These are phyloP conservation scores for Tonatia bakeri DNA, from an alignment of 2,113 vertebrate genomes.

Conservation along the genomic window DNA sequence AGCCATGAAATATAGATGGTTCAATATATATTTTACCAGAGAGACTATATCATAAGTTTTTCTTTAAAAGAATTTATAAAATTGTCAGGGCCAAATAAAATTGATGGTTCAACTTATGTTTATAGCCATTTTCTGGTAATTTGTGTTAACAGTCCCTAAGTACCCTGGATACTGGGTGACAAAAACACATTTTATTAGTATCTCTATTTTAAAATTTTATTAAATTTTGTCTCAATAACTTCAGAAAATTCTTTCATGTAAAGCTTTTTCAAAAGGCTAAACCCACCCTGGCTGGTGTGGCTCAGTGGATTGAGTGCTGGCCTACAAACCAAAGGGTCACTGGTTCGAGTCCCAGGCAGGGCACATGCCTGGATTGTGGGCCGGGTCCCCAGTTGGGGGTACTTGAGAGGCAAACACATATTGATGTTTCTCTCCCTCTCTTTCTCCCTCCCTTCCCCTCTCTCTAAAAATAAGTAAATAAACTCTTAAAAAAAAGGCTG, in stretches of 20 bases:
- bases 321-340: too few species aligned
- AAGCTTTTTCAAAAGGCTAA: conserved; percentile 27
- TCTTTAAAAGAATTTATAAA: conserved; percentile 18
- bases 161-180: neutral
- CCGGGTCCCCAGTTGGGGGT: too few species aligned
- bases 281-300: neutral
- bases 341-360: too few species aligned
- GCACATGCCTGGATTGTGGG: too few species aligned
- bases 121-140: neutral
- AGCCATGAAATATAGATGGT: neutral
- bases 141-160: neutral
- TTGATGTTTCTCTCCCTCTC: too few species aligned
- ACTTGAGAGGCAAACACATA: too few species aligned
- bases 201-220: conserved; percentile 13
- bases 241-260: neutral
- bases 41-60: neutral
- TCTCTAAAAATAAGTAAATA: too few species aligned
- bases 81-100: conserved; percentile 9
- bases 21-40: neutral
- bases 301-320: too few species aligned
- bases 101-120: neutral
- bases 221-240: conserved; percentile 7
- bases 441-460: too few species aligned
- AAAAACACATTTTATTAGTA: neutral
- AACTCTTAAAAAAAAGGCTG: neutral